A percentile compares a stretch with the other conserved stretches of the same genome.
Conservation (phyloP, 2,113 vertebrate genomes). For the Hemichromis elongatus region DNA sequence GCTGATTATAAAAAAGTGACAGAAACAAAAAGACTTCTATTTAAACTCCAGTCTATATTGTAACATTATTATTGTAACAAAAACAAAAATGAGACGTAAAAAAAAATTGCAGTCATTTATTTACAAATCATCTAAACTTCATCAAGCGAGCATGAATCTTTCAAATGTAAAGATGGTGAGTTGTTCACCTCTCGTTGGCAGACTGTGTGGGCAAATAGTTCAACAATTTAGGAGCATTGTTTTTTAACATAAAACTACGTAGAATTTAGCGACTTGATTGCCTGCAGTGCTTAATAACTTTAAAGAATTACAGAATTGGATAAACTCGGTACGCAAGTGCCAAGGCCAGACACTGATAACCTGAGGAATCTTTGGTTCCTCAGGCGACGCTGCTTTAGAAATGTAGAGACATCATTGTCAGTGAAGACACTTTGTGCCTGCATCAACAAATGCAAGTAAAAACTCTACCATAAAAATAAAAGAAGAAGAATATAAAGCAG, state of each 20-base stretch:
- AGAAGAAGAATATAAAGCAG: neutral
- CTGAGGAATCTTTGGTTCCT: too few relatives aligned
- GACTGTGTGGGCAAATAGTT: neutral
- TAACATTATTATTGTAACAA: neutral
- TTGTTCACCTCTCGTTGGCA: neutral
- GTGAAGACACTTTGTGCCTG: neutral
- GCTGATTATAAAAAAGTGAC: neutral
- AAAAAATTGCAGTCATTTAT: neutral
- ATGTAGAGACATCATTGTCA: neutral
- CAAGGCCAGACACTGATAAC: neutral
- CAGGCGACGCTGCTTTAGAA: neutral
- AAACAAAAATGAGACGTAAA: neutral
- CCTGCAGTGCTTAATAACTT: neutral
- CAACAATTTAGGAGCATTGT: neutral
- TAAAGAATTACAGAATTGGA: neutral
- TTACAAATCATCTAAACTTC: neutral
- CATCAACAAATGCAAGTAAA: neutral
- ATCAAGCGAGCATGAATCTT: neutral
- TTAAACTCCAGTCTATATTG: neutral
- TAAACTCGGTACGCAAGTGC: neutral
- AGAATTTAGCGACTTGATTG: neutral
- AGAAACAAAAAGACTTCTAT: neutral
- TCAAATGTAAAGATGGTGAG: neutral
- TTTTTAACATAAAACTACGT: neutral
- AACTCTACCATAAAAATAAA: neutral